phyloP scores from a whole-genome alignment of 2,113 vertebrate species.

The Hyla sarda region DNA sequence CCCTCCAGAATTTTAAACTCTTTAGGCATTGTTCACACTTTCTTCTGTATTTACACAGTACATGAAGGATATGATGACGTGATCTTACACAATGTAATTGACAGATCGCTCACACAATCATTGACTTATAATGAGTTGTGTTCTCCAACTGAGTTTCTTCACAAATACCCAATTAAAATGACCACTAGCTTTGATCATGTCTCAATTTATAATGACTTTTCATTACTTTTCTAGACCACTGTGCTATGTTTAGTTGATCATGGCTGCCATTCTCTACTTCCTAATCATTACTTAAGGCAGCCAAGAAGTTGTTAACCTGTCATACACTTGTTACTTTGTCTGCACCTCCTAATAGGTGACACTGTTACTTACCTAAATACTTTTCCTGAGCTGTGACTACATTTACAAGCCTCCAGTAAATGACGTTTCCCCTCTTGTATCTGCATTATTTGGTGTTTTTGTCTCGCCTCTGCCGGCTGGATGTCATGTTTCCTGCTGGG shows the following conservation, averaged over 20 bases:
- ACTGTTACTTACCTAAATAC: slow-evolving; percentile 1
- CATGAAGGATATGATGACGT: no score
- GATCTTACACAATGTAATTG: neutral
- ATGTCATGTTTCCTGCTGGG: slow-evolving; percentile 84
- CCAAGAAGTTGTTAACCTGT: slow-evolving; percentile 14
- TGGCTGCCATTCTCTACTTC: neutral
- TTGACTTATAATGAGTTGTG: neutral
- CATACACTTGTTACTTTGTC: neutral
- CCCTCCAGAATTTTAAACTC: no score
- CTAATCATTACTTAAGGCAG: neutral
- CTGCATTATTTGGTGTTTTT: slow-evolving; percentile 55
- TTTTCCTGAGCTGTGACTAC: neutral
- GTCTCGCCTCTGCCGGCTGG: slow-evolving; percentile 70
- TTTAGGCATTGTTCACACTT: no score
- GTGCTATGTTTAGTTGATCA: neutral
- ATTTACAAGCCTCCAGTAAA: slow-evolving; percentile 1
- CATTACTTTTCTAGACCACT: no score
- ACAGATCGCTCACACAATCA: neutral
- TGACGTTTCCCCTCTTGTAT: slow-evolving; percentile 21
- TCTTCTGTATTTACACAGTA: no score
- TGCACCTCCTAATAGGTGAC: neutral
- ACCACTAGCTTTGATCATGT: neutral
- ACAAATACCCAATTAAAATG: neutral
- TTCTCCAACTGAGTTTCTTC: neutral
- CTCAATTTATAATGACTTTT: neutral